Base-by-base conservation (phyloP, 2,888 invertebrate species). In the Rotaria socialis region DNA sequence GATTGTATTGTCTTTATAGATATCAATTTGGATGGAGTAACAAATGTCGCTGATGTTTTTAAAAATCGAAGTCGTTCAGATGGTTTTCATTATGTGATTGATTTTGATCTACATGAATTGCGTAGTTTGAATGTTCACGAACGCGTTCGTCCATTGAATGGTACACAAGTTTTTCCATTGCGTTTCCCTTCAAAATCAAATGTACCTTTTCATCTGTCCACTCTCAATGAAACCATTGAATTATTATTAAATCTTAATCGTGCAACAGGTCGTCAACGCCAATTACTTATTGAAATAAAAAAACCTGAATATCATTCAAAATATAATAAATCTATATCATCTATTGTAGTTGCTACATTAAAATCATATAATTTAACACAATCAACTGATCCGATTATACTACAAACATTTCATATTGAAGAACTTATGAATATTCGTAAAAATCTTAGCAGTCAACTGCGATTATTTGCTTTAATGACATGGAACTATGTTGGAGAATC, bases 381-480 rank as follows among this genome's bases (percentile, higher is more conserved):
- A 80, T 14, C 8, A 7, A 22, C 1, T 80, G 80, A 80, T 80
- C 80, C 80, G 24, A n/a, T 80, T 47, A 47, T 80, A 14, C 2
- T 80, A 10, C 80, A 80, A 80, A 80, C 80, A 80, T 80, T 80
- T 80, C 10, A 80, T 47, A 80, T 80, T 80, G 47, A 43, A 43
- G 80, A 80, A n/a, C 14, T 80, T 4, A 47, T n/a, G 10, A 4
- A 47, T 47, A 80, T 80, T n/a, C 22, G 80, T n/a, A 19, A 47
- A 41, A 47, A 47, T 80, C 47, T 47, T 47, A 2, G 14, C 14
- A 47, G 47, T 43, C 10, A 80, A 47, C n/a, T 80, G 47, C 80
- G 80, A 47, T 47, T 80, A 80, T 80, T 47, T 80, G 80, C 80
- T 14, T 80, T 80, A 47, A n/a, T 80, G 24, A 80, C 80, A 80